Conservation (phyloP, 2,888 invertebrate genomes). For the Lysandra bellargus region DNA sequence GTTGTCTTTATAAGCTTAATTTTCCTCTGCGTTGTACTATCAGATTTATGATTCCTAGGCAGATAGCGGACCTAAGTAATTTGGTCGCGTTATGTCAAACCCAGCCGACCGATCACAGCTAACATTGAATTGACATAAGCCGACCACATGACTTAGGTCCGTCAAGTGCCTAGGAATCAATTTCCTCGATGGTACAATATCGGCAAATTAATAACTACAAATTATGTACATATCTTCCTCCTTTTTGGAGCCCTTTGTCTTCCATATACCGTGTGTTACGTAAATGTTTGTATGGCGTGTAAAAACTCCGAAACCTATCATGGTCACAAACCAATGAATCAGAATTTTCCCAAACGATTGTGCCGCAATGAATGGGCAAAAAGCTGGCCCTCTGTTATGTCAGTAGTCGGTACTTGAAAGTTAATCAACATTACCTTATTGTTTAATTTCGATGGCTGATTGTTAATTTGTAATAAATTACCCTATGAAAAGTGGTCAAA, state of each 20-base stretch:
- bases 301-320: slow-evolving; percentile 20
- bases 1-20: no score
- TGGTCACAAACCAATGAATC: slow-evolving; percentile 31
- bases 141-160: no score
- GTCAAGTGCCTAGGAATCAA: no score
- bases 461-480: neutral
- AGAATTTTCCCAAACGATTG: slow-evolving; percentile 26
- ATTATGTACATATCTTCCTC: neutral
- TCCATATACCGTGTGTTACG: slow-evolving; percentile 8
- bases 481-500: neutral
- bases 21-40: no score
- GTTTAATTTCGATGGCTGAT: slow-evolving; percentile 4
- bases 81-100: no score
- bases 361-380: slow-evolving; percentile 27
- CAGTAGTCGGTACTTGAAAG: slow-evolving; percentile 16
- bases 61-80: no score
- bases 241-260: slow-evolving; percentile 16
- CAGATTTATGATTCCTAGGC: no score
- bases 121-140: no score
- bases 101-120: no score
- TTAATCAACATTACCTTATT: neutral
- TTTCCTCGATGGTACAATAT: neutral
- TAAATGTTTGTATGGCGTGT: slow-evolving; percentile 26
- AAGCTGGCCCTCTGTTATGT: slow-evolving; percentile 7
- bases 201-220: neutral